Base-by-base conservation (phyloP, 1,140 invertebrate genomes). In the Pachyrhynchus sulphureomaculatus region DNA sequence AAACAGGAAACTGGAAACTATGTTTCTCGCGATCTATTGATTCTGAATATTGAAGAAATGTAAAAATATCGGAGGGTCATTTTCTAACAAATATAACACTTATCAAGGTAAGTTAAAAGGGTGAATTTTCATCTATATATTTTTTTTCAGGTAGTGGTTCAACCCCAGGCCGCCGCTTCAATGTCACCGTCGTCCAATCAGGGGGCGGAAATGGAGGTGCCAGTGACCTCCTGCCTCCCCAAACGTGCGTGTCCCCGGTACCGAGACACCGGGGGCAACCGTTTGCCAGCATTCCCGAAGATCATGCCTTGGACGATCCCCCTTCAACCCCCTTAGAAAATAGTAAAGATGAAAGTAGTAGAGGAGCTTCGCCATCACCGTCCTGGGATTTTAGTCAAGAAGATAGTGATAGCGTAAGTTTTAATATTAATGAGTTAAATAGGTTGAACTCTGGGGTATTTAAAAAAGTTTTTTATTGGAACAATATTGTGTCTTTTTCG, bases 211-310 rank as follows among this genome's bases (percentile, higher is more conserved):
- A 62, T 23, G 56, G 64, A n/a, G 41, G 59, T 32, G 60, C 42
- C 41, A 56, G 51, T 12, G 34, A 52, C 18, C 48, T 23, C 21
- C 33, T 62, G 36, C 34, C 58, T 26, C 57, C 53, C 29, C 56
- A 65, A 55, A 42, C 65, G 29, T 64, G 66, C 48, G 59, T 66
- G 20, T 74, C 72, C 10, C 70, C 72, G 8, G 70, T 69, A 10
- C 70, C 72, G 0, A 63, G 73, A 8, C 71, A 73, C 47, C 62
- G 73, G 5, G 68, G 59, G 10, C 68, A 74, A 62, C 70, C 67
- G 12, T 75, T 75, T 45, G 74, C 74, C 26, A 74, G 71, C 42
- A 75, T 75, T 10, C 74, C 74, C 5, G 74, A 75, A 63, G 74
- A 75, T 64, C 71, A 74, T 58, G 70, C 72, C 9, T 55, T 75